Evolutionary conservation across 2,888 invertebrate genomes (phyloP), one percentile per base, ranked within the genome.

Genomic region (Pardosa pseudoannulata): DNA sequence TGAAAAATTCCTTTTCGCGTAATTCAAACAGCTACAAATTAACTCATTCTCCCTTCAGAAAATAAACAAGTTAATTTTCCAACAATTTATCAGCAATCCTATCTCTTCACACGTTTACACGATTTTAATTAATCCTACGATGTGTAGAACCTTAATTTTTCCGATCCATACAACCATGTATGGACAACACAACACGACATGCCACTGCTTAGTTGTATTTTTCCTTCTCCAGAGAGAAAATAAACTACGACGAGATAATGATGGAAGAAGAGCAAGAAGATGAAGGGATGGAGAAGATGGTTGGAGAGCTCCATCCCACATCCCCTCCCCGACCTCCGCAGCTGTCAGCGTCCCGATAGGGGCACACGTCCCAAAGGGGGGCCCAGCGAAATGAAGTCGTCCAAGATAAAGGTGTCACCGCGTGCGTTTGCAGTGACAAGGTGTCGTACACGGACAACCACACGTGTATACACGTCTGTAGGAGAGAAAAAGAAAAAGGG

Each of bases 71-170:
- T 83, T 83, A 76, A 76, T 83, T 83, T 83, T 71, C 71, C 31
- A 46, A 27, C 82, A 64, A 83, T 76, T 76, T 76, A 72, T 76
- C 76, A 83, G 73, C 83, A 83, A 78, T 83, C 83, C 83, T 83
- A 83, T 83, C 83, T 72, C 78, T 72, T 67, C 32, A 23, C 56
- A 56, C 78, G 56, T 78, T 83, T 72, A 83, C 83, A 83, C 64
- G 83, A 83, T 83, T 83, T 83, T 83, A 83, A 83, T 83, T 83
- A 83, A 83, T 83, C 83, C 83, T 16, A 72, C 78, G 73, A 64
- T 50, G 50, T 83, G 83, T 83, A 73, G 67, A 78, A 83, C 83
- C 83, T 83, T 83, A 83, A 83, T 83, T 83, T 83, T 83, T 83
- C 83, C 83, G 78, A 78, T 83, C 78, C 65, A 67, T 71, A 83